Conservation (phyloP, 2,113 vertebrate genomes). For the Mustela lutreola region DNA sequence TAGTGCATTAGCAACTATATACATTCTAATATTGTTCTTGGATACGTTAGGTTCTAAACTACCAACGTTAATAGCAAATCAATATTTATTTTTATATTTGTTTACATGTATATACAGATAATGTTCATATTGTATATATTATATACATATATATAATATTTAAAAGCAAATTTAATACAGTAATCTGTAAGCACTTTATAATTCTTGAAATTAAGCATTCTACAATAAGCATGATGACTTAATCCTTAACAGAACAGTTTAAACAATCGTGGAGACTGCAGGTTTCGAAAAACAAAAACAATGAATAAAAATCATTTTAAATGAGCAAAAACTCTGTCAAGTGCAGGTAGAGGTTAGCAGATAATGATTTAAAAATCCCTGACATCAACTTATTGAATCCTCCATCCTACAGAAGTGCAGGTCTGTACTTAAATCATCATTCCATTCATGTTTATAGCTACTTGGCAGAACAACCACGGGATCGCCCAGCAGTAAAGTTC, state of each 20-base stretch:
- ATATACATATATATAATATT: neutral
- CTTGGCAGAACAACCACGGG: neutral
- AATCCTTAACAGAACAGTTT: neutral
- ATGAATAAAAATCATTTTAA: neutral
- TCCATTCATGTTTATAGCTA: slow-evolving; percentile 37
- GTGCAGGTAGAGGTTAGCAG: neutral
- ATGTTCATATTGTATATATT: neutral
- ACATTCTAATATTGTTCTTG: neutral
- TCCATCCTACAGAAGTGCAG: neutral
- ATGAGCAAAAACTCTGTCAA: neutral
- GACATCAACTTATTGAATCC: slow-evolving; percentile 45
- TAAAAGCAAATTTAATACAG: neutral
- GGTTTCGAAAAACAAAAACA: neutral
- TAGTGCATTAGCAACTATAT: neutral
- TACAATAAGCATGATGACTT: neutral
- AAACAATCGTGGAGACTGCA: neutral
- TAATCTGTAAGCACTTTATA: neutral
- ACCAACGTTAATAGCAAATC: neutral
- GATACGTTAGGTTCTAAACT: neutral
- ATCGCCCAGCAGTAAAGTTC: neutral
- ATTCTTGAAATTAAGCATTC: neutral
- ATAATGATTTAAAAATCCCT: slow-evolving; percentile 17
- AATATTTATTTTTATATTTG: neutral
- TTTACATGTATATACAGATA: neutral
- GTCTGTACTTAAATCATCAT: neutral